These are phyloP conservation scores for Edolisoma coerulescens DNA, from an alignment of 2,113 vertebrate species.

Conservation along the genomic window DNA sequence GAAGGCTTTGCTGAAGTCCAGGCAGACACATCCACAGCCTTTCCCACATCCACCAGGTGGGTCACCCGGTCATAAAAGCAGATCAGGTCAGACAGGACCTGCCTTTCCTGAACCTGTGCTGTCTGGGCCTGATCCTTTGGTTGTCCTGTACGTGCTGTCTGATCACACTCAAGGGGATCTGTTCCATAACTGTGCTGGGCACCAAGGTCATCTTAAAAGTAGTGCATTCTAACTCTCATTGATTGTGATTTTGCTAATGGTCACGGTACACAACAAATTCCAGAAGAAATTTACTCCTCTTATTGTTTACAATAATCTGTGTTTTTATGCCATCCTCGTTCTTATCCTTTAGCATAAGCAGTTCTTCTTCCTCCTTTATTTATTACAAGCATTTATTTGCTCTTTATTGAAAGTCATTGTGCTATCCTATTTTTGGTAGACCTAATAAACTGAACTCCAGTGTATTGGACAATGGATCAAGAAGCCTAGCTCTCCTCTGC, in stretches of 20 bases:
- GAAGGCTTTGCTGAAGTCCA: not conserved
- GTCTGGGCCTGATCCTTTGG: not conserved
- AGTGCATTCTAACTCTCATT: not conserved
- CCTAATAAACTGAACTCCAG: not conserved
- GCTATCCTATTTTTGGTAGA: not conserved
- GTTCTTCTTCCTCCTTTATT: not conserved
- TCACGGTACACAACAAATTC: not conserved
- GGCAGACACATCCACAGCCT: not conserved
- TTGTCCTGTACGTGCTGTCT: fast-evolving
- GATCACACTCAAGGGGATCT: not conserved
- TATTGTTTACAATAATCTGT: not conserved
- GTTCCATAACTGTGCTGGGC: not conserved
- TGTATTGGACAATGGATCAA: not conserved
- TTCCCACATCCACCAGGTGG: not conserved
- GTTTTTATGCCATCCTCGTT: not conserved
- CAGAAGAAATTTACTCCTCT: not conserved
- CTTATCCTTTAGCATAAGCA: not conserved
- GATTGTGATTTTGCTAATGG: not conserved
- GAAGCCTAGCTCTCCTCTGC: not conserved
- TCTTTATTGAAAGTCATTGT: not conserved
- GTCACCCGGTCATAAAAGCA: not conserved
- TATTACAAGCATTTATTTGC: not conserved
- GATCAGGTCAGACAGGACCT: not conserved
- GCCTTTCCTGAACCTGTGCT: not conserved
- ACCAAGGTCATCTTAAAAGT: not conserved